Conservation (phyloP, 2,888 invertebrate species). For the Eupithecia tripunctaria region DNA sequence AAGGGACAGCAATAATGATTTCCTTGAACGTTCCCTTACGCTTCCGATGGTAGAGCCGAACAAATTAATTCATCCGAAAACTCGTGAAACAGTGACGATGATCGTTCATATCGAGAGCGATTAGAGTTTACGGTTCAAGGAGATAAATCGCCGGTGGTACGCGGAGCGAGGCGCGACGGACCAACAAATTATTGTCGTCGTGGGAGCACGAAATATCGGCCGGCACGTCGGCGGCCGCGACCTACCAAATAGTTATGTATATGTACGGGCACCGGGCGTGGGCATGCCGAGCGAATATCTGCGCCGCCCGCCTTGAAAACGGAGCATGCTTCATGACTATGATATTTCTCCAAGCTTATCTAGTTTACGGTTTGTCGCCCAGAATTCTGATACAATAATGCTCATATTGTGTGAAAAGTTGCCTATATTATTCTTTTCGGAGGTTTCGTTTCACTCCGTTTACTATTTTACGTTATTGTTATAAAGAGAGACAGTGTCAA, state of each 20-base stretch:
- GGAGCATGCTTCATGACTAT: conserved; percentile 41
- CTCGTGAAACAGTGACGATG: conserved; percentile 55
- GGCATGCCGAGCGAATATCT: conserved; percentile 48
- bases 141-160: conserved; percentile 71
- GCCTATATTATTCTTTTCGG: conserved; percentile 23
- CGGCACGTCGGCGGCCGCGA: conserved; percentile 61
- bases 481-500: conserved; percentile 17
- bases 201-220: conserved; percentile 77
- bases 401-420: conserved; percentile 33
- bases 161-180: conserved; percentile 67
- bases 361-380: conserved; percentile 38
- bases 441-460: conserved; percentile 20
- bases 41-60: conserved; percentile 34
- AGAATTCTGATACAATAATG: conserved; percentile 39
- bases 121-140: conserved; percentile 68
- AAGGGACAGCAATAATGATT: conserved; percentile 36
- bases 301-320: conserved; percentile 37
- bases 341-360: conserved; percentile 47
- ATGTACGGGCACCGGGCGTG: conserved; percentile 53
- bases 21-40: conserved; percentile 31
- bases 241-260: conserved; percentile 63
- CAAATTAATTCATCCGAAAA: conserved; percentile 47
- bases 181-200: conserved; percentile 81
- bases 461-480: conserved; percentile 7
- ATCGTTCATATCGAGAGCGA: conserved; percentile 64